Percentiles rank a stretch among this genome's conserved stretches.
Conservation (phyloP, 2,888 invertebrate genomes). For the Drosophila borealis region DNA sequence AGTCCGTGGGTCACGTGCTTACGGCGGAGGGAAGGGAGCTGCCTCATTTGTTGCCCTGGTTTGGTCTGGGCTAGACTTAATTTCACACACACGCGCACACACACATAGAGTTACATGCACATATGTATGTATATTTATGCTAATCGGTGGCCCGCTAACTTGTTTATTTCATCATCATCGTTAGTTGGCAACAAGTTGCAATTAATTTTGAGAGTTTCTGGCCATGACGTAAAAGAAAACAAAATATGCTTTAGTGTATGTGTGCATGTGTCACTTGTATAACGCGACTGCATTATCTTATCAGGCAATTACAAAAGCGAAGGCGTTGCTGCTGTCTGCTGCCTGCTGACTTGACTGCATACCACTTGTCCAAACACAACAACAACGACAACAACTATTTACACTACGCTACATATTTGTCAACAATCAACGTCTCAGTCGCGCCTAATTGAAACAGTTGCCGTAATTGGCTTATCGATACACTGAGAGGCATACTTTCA, state of each 20-base stretch:
- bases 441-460: slow-evolving; percentile 4
- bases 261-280: slow-evolving; percentile 16
- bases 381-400: slow-evolving; percentile 7
- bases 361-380: slow-evolving; percentile 51
- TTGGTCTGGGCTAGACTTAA: slow-evolving; percentile 37
- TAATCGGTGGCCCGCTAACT: slow-evolving; percentile 34
- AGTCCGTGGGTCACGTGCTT: slow-evolving; percentile 47
- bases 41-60: slow-evolving; percentile 10
- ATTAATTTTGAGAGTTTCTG: background rate
- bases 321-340: slow-evolving; percentile 19
- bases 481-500: background rate
- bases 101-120: slow-evolving; percentile 13
- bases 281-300: slow-evolving; percentile 36
- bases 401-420: slow-evolving; percentile 56
- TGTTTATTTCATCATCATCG: slow-evolving; percentile 41
- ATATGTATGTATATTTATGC: slow-evolving; percentile 31
- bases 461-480: slow-evolving; percentile 31
- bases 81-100: background rate
- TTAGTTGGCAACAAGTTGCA: slow-evolving; percentile 56
- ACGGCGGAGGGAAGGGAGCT: background rate
- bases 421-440: slow-evolving; percentile 55
- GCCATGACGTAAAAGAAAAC: slow-evolving; percentile 25
- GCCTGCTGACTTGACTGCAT: slow-evolving; percentile 10
- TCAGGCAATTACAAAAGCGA: slow-evolving; percentile 24
- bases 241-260: background rate